A percentile compares a stretch with the other conserved stretches of the same genome.
Evolutionary conservation across 2,113 vertebrate genomes (phyloP).

Genomic region (Melospiza georgiana): DNA sequence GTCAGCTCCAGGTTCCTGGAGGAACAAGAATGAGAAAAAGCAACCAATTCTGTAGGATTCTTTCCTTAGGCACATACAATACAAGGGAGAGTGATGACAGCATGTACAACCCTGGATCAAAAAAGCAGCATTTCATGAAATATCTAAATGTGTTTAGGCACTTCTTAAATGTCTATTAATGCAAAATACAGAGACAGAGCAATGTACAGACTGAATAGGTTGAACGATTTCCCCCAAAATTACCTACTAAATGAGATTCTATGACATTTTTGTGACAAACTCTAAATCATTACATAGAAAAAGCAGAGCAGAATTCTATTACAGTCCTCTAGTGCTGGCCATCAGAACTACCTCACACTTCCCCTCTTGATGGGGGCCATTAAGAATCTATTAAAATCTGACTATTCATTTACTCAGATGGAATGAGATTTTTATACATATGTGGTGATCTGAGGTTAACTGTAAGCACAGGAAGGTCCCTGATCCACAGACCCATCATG

Average conservation of each 20-base stretch:
- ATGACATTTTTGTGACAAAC: not conserved
- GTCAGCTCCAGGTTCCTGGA: not conserved
- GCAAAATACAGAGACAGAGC: not conserved
- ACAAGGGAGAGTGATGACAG: accelerated
- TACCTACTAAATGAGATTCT: not conserved
- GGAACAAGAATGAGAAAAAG: not conserved
- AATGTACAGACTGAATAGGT: not conserved
- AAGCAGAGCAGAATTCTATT: not conserved
- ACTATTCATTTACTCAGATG: not conserved
- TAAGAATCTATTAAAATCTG: not conserved
- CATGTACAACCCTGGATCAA: no score
- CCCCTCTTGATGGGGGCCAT: not conserved
- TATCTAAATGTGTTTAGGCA: not conserved
- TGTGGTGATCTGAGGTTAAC: not conserved
- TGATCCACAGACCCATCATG: not conserved
- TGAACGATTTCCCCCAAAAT: not conserved
- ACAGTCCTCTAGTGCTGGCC: not conserved
- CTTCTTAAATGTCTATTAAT: not conserved
- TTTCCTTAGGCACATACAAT: not conserved
- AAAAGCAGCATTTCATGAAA: not conserved
- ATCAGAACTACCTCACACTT: accelerated
- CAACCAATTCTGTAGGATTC: accelerated
- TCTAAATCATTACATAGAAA: not conserved
- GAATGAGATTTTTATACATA: not conserved
- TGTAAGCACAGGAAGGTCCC: not conserved